A percentile compares a stretch with the other conserved stretches of the same genome.
phyloP scores from a whole-genome alignment of 1,140 invertebrate species.

The Holotrichia oblita region DNA sequence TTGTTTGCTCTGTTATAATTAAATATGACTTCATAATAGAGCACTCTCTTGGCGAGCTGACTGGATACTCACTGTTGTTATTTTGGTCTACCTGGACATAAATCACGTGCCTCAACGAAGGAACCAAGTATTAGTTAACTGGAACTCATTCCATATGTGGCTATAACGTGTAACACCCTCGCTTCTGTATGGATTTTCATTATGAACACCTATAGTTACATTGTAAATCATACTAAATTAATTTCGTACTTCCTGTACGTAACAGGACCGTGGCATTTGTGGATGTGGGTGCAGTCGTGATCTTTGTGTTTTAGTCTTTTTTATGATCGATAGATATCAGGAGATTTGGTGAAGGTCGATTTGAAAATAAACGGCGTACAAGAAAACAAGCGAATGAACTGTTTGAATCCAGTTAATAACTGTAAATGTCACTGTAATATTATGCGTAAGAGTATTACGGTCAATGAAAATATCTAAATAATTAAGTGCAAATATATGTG shows the following conservation, averaged over 20 bases:
- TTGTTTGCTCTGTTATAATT: not conserved
- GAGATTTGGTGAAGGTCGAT: not conserved
- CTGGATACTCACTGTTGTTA: too few relatives aligned
- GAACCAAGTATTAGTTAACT: too few relatives aligned
- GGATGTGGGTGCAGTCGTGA: slow-evolving; percentile 1
- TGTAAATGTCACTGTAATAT: not conserved
- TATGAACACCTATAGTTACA: too few relatives aligned
- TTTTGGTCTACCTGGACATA: too few relatives aligned
- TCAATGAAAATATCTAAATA: not conserved
- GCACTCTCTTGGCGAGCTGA: not conserved
- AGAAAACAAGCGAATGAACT: not conserved
- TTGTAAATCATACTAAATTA: too few relatives aligned
- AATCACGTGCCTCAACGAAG: too few relatives aligned
- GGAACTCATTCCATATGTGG: too few relatives aligned
- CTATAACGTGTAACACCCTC: too few relatives aligned
- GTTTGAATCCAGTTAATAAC: not conserved
- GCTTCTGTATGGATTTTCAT: too few relatives aligned
- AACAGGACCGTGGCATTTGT: not conserved
- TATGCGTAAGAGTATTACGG: not conserved
- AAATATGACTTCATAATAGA: not conserved
- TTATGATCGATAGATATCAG: slow-evolving; percentile 6
- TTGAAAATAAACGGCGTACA: not conserved
- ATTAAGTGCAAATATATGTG: not conserved
- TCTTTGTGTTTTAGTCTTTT: not conserved
- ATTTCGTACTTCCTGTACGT: too few relatives aligned